phyloP scores from a whole-genome alignment of 2,888 invertebrate genomes.

The Pristionchus entomophagus region DNA sequence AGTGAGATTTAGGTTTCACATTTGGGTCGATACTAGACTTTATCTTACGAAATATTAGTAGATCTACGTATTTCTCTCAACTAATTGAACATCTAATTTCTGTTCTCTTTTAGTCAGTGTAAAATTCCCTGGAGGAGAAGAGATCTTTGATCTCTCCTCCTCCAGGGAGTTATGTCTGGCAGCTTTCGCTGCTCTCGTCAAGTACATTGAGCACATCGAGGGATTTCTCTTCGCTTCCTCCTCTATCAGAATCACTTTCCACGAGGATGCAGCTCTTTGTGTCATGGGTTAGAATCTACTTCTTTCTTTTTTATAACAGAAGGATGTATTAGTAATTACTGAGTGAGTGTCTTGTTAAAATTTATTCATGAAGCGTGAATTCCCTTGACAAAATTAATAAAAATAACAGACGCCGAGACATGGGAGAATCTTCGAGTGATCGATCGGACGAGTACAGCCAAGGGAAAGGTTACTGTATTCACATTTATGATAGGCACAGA shows the following conservation, averaged over 20 bases:
- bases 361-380: neutral
- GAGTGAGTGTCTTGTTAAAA: too few species aligned
- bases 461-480: slow-evolving; percentile 15
- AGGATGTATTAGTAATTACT: too few species aligned
- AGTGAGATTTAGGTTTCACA: neutral
- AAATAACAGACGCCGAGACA: slow-evolving; percentile 45
- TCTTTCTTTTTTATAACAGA: too few species aligned
- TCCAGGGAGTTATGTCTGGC: slow-evolving; percentile 88
- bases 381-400: neutral
- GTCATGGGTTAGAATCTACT: neutral
- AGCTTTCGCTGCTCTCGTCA: slow-evolving; percentile 87
- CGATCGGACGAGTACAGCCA: neutral
- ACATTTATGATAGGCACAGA: too few species aligned
- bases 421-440: slow-evolving; percentile 45
- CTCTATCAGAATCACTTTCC: slow-evolving; percentile 85
- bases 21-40: neutral
- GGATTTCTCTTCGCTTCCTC: slow-evolving; percentile 85
- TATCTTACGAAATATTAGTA: neutral
- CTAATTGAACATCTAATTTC: neutral
- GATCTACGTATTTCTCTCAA: neutral
- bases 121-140: too few species aligned
- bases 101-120: too few species aligned
- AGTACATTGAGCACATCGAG: slow-evolving; percentile 88
- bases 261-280: slow-evolving; percentile 3
- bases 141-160: neutral